Evolutionary conservation across 2,113 vertebrate species (phyloP), one percentile per base, ranked within the genome.

Genomic region (Toxotes chatareus): DNA sequence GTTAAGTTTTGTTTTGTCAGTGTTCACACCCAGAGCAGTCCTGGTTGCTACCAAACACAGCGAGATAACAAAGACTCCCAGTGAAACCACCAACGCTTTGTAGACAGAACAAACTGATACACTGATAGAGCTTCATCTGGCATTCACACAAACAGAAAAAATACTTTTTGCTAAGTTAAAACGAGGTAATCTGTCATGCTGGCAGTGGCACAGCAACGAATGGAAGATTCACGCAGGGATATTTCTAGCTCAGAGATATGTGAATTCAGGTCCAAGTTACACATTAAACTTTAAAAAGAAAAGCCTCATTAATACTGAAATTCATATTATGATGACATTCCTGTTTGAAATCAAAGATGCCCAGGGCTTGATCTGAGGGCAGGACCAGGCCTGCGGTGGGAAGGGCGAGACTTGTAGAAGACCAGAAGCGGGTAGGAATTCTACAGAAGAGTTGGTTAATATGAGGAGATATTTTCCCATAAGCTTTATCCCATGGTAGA

Each of bases 11-110:
- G 81, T 76, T 74, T 75, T 60, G 55, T 59, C 27, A 59, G 9
- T 5, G 82, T 27, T 61, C 79, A 82, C 91, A 62, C 93, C 84
- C 91, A 72, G 17, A 65, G 61, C 51, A 61, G 9, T 36, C 19
- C 68, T 63, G 86, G 94, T 94, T 94, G 93, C 93, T 89, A 94
- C 63, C 38, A 93, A 95, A 94, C 94, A 94, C 56, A 79, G 49
- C 44, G 7, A 1, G 60, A 85, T 92, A 90, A 92, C 84, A 7
- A 93, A 62, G 76, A 79, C 62, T 75, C 64, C 61, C 12, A 62
- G 47, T 31, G 57, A 79, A 47, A 44, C 61, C 16, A n/a, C 73
- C 32, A 1, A 76, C 27, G 12, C 61, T 65, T 2, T 44, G 16
- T 46, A 7, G 17, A 27, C 9, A 42, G 0, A 59, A 65, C 70